Evolutionary conservation across 2,888 invertebrate genomes (phyloP).

Genomic region (Drosophila merina): DNA sequence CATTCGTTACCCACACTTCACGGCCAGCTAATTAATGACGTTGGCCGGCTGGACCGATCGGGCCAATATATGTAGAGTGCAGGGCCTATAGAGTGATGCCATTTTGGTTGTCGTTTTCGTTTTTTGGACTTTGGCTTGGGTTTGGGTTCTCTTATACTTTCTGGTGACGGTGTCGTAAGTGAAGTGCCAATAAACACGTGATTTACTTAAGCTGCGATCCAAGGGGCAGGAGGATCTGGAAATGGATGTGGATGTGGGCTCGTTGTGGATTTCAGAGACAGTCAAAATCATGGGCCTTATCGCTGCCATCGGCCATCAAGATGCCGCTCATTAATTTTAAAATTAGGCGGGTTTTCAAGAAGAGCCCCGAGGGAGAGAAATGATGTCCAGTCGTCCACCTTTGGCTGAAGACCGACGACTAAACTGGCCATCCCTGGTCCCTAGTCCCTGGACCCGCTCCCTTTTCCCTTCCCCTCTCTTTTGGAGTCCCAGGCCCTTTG

Average conservation of each 20-base stretch:
- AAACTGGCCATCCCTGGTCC: constrained; percentile 45
- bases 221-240: constrained; percentile 25
- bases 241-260: constrained; percentile 16
- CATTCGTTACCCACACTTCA: constrained; percentile 75
- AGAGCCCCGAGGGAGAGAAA: constrained; percentile 68
- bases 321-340: constrained; percentile 83
- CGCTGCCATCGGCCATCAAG: constrained; percentile 82
- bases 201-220: constrained; percentile 77
- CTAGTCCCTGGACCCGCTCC: neutral
- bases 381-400: constrained; percentile 59
- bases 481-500: constrained; percentile 21
- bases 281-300: constrained; percentile 79
- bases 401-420: constrained; percentile 55
- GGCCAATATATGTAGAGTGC: constrained; percentile 27
- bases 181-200: constrained; percentile 83
- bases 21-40: constrained; percentile 75
- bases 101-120: constrained; percentile 67
- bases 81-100: constrained; percentile 61
- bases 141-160: constrained; percentile 22
- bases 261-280: constrained; percentile 54
- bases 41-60: constrained; percentile 47
- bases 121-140: constrained; percentile 8
- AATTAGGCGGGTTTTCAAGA: constrained; percentile 82
- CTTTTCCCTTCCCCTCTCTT: neutral
- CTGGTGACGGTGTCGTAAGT: constrained; percentile 74